phyloP scores from a whole-genome alignment of 2,888 invertebrate species.

The Apamea crenata region DNA sequence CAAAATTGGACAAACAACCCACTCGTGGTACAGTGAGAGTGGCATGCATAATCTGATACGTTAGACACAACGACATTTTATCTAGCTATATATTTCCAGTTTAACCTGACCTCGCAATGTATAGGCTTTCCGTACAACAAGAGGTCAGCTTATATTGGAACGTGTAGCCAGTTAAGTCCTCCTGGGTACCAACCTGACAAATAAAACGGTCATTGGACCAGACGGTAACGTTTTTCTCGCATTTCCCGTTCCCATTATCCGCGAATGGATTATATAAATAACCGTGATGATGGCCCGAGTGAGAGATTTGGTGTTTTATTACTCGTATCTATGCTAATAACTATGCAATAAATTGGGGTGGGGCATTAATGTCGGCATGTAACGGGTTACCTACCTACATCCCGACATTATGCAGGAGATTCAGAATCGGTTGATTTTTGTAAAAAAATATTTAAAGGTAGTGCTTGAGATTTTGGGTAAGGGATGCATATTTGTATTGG shows the following conservation, averaged over 20 bases:
- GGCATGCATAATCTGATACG: conserved; percentile 18
- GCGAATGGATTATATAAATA: conserved; percentile 56
- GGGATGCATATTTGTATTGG: background rate
- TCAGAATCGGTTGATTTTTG: background rate
- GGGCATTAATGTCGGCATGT: background rate
- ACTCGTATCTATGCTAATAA: conserved; percentile 29
- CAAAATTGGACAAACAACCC: conserved; percentile 28
- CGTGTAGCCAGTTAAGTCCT: conserved; percentile 11
- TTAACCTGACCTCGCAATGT: background rate
- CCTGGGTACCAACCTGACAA: conserved; percentile 27
- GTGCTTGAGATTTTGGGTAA: background rate
- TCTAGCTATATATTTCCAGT: background rate
- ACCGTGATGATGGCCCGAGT: conserved; percentile 38
- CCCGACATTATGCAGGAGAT: conserved; percentile 1
- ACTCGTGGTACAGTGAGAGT: conserved; percentile 17
- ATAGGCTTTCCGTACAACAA: background rate
- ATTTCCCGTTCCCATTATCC: conserved; percentile 40
- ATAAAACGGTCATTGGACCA: conserved; percentile 51
- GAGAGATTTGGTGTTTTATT: conserved; percentile 45
- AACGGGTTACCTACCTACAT: background rate
- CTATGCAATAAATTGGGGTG: conserved; percentile 32
- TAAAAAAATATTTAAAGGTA: background rate
- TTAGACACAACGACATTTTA: background rate
- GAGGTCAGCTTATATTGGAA: background rate
- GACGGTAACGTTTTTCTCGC: conserved; percentile 50